Conservation (phyloP, 2,888 invertebrate genomes). For the Melanostoma mellinum region DNA sequence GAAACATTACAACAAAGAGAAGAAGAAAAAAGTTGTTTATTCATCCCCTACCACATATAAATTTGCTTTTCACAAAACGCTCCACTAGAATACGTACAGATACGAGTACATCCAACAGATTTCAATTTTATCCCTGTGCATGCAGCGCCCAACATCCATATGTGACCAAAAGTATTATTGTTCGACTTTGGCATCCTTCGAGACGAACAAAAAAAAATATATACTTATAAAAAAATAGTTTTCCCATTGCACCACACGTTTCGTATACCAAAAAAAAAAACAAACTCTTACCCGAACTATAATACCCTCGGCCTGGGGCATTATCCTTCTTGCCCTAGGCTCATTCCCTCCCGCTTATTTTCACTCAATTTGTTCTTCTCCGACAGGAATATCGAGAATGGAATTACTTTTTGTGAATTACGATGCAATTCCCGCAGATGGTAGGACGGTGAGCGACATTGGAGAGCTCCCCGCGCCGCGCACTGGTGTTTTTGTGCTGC, state of each 20-base stretch:
- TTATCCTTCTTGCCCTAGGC: slow-evolving; percentile 37
- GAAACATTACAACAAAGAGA: slow-evolving; percentile 30
- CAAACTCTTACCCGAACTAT: background rate
- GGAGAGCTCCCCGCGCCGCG: background rate
- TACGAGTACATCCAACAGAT: slow-evolving; percentile 34
- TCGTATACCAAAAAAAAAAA: background rate
- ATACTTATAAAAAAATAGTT: slow-evolving; percentile 53
- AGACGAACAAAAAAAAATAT: background rate
- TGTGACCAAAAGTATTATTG: slow-evolving; percentile 65
- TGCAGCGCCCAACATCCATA: slow-evolving; percentile 29
- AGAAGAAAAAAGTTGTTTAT: slow-evolving; percentile 29
- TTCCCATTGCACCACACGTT: slow-evolving; percentile 26
- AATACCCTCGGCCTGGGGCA: slow-evolving; percentile 14
- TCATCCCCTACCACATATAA: slow-evolving; percentile 5
- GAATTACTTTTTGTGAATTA: slow-evolving; percentile 71
- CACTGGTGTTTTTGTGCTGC: background rate
- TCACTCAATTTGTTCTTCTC: slow-evolving; percentile 67
- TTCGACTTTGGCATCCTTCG: background rate
- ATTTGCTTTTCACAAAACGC: slow-evolving; percentile 18
- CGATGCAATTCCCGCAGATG: slow-evolving; percentile 57
- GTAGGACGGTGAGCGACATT: slow-evolving; percentile 7
- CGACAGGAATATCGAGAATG: slow-evolving; percentile 55
- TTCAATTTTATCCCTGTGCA: slow-evolving; percentile 39
- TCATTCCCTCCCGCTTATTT: slow-evolving; percentile 45
- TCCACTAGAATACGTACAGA: background rate